Conservation (phyloP, 2,888 invertebrate genomes). For the Lasius fuliginosus region DNA sequence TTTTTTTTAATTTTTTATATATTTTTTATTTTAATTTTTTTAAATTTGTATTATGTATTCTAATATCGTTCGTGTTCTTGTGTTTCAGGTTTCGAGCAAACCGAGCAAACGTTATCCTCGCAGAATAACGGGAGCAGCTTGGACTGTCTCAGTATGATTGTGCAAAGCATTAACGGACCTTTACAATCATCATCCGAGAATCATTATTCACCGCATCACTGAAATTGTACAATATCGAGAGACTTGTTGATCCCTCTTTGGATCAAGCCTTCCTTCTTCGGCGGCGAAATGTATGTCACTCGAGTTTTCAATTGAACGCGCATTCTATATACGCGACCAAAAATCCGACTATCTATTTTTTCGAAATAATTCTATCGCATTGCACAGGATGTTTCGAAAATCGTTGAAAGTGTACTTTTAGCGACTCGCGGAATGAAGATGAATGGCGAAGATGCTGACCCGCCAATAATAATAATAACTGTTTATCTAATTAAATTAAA, state of each 20-base stretch:
- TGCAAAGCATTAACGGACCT: conserved; percentile 89
- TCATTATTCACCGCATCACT: conserved; percentile 79
- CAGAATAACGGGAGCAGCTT: conserved; percentile 88
- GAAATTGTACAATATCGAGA: conserved; percentile 70
- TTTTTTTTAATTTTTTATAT: no score
- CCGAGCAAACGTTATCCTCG: conserved; percentile 72
- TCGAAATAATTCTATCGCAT: neutral
- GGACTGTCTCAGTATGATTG: conserved; percentile 90
- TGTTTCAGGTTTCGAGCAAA: conserved; percentile 82
- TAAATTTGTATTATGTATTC: neutral
- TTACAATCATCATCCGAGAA: conserved; percentile 75
- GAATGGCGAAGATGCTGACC: neutral
- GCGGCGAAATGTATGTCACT: neutral
- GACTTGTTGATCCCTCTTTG: conserved; percentile 53
- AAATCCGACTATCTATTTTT: neutral
- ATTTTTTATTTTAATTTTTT: no score
- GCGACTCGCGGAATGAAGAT: neutral
- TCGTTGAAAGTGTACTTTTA: neutral
- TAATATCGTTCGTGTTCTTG: neutral
- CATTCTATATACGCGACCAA: neutral
- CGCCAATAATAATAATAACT: neutral
- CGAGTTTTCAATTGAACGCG: neutral
- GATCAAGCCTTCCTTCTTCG: neutral
- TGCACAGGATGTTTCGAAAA: neutral
- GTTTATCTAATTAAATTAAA: neutral